Base-by-base conservation (phyloP, 1,140 invertebrate genomes). In the Zophobas atratus region DNA sequence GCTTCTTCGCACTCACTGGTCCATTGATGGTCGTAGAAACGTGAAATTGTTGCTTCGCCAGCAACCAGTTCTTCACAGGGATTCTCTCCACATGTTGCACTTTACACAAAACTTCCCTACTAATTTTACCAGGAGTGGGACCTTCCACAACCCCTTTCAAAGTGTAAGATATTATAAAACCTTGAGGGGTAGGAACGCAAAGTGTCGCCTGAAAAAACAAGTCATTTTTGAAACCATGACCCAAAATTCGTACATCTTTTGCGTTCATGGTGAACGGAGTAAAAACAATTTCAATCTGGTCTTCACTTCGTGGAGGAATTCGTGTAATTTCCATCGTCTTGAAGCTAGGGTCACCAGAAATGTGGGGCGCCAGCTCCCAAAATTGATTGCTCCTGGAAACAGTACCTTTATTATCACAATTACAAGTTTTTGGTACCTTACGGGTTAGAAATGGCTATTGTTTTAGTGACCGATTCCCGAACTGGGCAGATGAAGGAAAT, bases 341-440 rank as follows among this genome's bases (percentile, higher is more conserved):
- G 5, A 56, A 75, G 77, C 87, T 88, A 55, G 81, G 83, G n/a
- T 87, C 77, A 38, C 87, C 88, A n/a, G 76, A 80, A n/a, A 86
- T 48, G 43, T 80, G 46, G 0, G 86, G 83, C 41, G 81, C 82
- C 3, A 88, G 71, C 46, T 76, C 76, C 87, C 87, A 88, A 20
- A 38, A 6, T 34, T 75, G 20, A 32, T 70, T 78, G 0, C 81
- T 80, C 56, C 85, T 84, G 43, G 70, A 78, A 80, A 53, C 57
- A 80, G 70, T 70, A 2, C 51, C 41, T 35, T 41, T 6, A 63
- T 41, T 2, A 41, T 43, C 35, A 4, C 33, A 55, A 57, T 35
- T 63, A 6, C 39, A 51, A 48, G 38, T 20, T 57, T 20, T 57
- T 76, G 32, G 2, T 1, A 35, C 63, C 75, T 75, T 83, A 85